phyloP scores from a whole-genome alignment of 2,113 vertebrate genomes.

The Mola mola region DNA sequence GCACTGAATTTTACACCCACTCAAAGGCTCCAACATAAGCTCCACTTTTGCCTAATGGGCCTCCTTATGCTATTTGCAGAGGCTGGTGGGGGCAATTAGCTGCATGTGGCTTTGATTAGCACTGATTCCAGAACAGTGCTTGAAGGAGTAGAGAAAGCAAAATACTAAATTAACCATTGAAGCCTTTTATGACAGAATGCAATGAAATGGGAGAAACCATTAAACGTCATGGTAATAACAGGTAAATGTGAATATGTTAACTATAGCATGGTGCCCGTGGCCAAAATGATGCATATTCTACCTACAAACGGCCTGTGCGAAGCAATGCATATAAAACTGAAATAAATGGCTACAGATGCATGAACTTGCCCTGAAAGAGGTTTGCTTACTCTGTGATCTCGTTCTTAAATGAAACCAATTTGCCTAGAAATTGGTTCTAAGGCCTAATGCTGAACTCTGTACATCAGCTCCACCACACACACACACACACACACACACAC shows the following conservation, averaged over 20 bases:
- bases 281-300: constrained; percentile 74
- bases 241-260: constrained; percentile 71
- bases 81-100: constrained; percentile 71
- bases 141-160: constrained; percentile 60
- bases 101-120: constrained; percentile 71
- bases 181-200: constrained; percentile 64
- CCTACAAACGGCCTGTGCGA: constrained; percentile 68
- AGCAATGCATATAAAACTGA: constrained; percentile 76
- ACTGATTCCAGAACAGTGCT: constrained; percentile 59
- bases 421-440: constrained; percentile 88
- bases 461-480: constrained; percentile 74
- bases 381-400: constrained; percentile 86
- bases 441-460: constrained; percentile 84
- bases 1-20: constrained; percentile 54
- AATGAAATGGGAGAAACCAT: constrained; percentile 59
- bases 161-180: constrained; percentile 53
- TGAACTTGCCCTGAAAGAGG: constrained; percentile 82
- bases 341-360: constrained; percentile 81
- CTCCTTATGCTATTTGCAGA: constrained; percentile 49
- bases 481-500: constrained; percentile 39
- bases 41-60: constrained; percentile 62
- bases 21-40: constrained; percentile 60
- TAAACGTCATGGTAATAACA: constrained; percentile 68
- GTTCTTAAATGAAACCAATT: constrained; percentile 88
- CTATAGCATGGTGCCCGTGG: constrained; percentile 56